Evolutionary conservation across 2,113 vertebrate genomes (phyloP).

Genomic region (Cyanoderma ruficeps): DNA sequence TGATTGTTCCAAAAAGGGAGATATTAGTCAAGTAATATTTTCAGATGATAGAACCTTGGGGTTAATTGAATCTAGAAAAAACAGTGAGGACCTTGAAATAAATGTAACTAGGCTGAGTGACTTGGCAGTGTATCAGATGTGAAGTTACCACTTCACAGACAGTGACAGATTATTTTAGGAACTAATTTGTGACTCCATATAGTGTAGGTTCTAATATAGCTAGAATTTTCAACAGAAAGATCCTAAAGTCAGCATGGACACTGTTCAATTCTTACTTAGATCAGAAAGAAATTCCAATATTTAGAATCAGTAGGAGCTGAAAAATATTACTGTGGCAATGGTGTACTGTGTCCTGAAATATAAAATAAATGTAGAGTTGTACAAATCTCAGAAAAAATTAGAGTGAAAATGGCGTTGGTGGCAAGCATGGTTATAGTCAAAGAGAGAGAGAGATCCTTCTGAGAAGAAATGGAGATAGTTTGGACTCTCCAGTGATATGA

Average conservation of each 20-base stretch:
- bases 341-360: neutral
- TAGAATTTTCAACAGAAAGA: neutral
- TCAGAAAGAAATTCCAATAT: neutral
- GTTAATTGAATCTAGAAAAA: constrained; percentile 8
- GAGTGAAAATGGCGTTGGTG: neutral
- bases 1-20: neutral
- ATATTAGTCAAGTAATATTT: neutral
- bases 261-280: neutral
- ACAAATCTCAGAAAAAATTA: neutral
- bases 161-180: neutral
- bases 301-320: neutral
- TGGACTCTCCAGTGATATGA: neutral
- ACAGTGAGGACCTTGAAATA: neutral
- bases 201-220: neutral
- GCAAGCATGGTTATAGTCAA: neutral
- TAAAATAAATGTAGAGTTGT: neutral
- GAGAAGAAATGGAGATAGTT: neutral
- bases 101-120: neutral
- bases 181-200: neutral
- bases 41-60: neutral
- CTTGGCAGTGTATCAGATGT: neutral
- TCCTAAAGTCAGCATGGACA: neutral
- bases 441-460: neutral
- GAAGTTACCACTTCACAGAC: neutral
- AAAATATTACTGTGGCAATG: neutral